These are phyloP conservation scores for Scomber japonicus DNA, from an alignment of 2,113 vertebrate species.

Conservation along the genomic window DNA sequence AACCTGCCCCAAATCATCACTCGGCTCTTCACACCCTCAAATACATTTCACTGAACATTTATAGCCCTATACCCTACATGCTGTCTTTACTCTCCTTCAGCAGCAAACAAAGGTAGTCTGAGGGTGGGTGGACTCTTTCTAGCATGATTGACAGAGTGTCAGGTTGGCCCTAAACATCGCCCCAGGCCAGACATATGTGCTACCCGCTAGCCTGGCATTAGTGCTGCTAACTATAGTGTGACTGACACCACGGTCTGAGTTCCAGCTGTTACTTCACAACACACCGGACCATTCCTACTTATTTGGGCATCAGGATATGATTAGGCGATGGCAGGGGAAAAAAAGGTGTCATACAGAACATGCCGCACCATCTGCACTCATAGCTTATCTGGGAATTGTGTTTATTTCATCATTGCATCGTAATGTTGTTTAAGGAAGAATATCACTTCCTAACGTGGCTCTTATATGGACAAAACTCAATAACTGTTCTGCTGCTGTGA, in stretches of 20 bases:
- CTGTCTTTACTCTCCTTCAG: not conserved
- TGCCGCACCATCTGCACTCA: conserved; percentile 51
- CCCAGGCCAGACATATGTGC: conserved; percentile 57
- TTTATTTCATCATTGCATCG: not conserved
- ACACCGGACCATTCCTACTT: not conserved
- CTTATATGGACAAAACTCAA: not conserved
- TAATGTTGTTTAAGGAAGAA: not conserved
- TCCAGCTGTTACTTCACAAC: conserved; percentile 59
- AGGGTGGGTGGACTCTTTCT: conserved; percentile 1
- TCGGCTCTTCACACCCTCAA: conserved; percentile 24
- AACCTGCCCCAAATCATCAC: conserved; percentile 13
- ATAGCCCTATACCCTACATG: not conserved
- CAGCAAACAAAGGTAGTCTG: conserved; percentile 10
- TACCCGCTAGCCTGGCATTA: conserved; percentile 21
- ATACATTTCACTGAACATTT: conserved; percentile 1
- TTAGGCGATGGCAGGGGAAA: conserved; percentile 43
- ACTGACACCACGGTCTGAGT: conserved; percentile 56
- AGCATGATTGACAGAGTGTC: conserved; percentile 66
- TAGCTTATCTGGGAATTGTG: not conserved
- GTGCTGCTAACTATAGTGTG: conserved; percentile 71
- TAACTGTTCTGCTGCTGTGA: not conserved
- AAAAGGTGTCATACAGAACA: conserved; percentile 6
- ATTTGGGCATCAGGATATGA: conserved; percentile 40
- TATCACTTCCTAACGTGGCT: not conserved
- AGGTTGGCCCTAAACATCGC: conserved; percentile 30